A percentile compares a stretch with the other conserved stretches of the same genome.
Evolutionary conservation across 2,113 vertebrate genomes (phyloP).

Genomic region (Hemiscyllium ocellatum): DNA sequence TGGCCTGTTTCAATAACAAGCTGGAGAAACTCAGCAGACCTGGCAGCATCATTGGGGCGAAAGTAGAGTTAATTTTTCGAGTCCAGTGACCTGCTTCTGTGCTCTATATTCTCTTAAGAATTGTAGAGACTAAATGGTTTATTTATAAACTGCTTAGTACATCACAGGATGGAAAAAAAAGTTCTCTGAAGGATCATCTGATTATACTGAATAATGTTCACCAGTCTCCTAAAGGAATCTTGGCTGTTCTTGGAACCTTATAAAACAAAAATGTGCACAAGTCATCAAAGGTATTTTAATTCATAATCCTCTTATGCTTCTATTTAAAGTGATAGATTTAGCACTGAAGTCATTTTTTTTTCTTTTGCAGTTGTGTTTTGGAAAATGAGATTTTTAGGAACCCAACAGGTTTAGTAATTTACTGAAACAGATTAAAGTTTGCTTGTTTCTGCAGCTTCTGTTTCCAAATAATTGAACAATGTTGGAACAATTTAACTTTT

Average conservation of each 20-base stretch:
- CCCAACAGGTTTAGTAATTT: neutral
- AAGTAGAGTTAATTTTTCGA: too few species aligned
- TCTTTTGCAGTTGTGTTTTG: neutral
- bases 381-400: neutral
- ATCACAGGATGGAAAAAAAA: neutral
- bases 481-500: neutral
- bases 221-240: neutral
- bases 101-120: neutral
- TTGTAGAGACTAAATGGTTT: neutral
- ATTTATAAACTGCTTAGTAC: neutral
- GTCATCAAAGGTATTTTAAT: conserved; percentile 31
- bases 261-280: neutral
- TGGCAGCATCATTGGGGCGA: too few species aligned
- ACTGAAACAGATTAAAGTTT: neutral
- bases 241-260: neutral
- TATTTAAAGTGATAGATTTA: neutral
- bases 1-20: neutral
- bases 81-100: neutral
- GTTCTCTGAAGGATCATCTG: neutral
- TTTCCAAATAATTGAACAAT: neutral
- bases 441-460: neutral
- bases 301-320: neutral
- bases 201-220: neutral
- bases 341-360: neutral
- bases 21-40: too few species aligned